A percentile compares a stretch with the other conserved stretches of the same genome.
These are phyloP conservation scores for Brachypalpus laphriformis DNA, from an alignment of 2,888 invertebrate genomes.

Conservation along the genomic window DNA sequence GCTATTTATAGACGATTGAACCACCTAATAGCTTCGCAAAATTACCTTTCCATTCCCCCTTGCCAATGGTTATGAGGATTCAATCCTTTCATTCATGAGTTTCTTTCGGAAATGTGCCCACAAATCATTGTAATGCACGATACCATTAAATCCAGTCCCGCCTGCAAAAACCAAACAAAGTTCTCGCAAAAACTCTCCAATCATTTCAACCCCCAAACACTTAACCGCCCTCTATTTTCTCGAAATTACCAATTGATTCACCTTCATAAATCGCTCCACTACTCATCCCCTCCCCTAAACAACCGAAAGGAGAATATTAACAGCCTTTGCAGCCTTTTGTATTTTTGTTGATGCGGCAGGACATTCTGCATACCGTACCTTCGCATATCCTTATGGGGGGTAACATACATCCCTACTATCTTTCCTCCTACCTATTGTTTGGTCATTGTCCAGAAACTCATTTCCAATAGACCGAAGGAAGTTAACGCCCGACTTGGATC, in stretches of 20 bases:
- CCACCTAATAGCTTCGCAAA: background rate
- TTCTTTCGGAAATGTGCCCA: background rate
- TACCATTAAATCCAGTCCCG: slow-evolving; percentile 42
- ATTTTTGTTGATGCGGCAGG: slow-evolving; percentile 53
- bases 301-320: background rate
- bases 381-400: slow-evolving; percentile 33
- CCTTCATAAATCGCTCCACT: slow-evolving; percentile 66
- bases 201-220: slow-evolving; percentile 25
- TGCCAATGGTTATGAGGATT: background rate
- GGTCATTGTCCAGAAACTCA: slow-evolving; percentile 68
- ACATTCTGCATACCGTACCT: slow-evolving; percentile 25
- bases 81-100: slow-evolving; percentile 13
- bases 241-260: slow-evolving; percentile 70
- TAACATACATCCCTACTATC: slow-evolving; percentile 9
- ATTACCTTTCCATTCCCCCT: background rate
- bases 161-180: slow-evolving; percentile 13
- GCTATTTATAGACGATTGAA: background rate
- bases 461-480: slow-evolving; percentile 70
- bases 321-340: slow-evolving; percentile 40
- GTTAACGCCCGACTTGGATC: slow-evolving; percentile 69
- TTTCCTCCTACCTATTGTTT: background rate
- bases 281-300: background rate
- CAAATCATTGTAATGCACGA: slow-evolving; percentile 48
- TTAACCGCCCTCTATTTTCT: slow-evolving; percentile 50
- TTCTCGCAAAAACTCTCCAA: background rate